phyloP scores from a whole-genome alignment of 1,140 invertebrate genomes.

The Elymnias hypermnestra region DNA sequence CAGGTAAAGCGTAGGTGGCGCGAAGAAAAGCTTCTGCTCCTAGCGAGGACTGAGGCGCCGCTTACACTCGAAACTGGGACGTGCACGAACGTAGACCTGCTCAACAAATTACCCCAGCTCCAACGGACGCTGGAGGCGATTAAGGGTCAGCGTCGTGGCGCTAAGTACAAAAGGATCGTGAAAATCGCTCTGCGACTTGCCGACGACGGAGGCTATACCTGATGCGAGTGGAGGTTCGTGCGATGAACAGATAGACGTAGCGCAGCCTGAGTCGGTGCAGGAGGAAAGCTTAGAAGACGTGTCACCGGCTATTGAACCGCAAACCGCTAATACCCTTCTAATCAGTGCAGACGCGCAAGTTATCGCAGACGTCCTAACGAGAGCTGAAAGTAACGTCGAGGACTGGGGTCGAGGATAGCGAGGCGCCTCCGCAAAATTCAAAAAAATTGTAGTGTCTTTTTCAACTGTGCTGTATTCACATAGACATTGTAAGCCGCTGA shows the following conservation, averaged over 20 bases:
- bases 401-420: constrained; percentile 6
- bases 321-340: too few species aligned
- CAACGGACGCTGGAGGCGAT: constrained; percentile 24
- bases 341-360: constrained; percentile 2
- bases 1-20: constrained; percentile 18
- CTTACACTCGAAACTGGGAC: constrained; percentile 10
- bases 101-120: constrained; percentile 12
- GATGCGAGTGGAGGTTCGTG: too few species aligned
- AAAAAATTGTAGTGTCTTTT: too few species aligned
- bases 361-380: constrained; percentile 13
- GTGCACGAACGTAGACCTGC: too few species aligned
- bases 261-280: too few species aligned
- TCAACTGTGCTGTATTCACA: too few species aligned
- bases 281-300: too few species aligned
- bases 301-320: too few species aligned
- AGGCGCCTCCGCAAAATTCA: constrained; percentile 6
- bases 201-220: too few species aligned
- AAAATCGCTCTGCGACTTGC: constrained; percentile 10
- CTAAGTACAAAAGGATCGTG: constrained; percentile 16
- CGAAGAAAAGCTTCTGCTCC: constrained; percentile 14
- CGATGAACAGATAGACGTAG: too few species aligned
- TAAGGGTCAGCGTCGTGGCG: constrained; percentile 21
- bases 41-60: constrained; percentile 21
- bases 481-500: too few species aligned
- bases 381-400: constrained; percentile 5